These are phyloP conservation scores for Astyanax mexicanus DNA, from an alignment of 2,797 vertebrate genomes.

Conservation along the genomic window DNA sequence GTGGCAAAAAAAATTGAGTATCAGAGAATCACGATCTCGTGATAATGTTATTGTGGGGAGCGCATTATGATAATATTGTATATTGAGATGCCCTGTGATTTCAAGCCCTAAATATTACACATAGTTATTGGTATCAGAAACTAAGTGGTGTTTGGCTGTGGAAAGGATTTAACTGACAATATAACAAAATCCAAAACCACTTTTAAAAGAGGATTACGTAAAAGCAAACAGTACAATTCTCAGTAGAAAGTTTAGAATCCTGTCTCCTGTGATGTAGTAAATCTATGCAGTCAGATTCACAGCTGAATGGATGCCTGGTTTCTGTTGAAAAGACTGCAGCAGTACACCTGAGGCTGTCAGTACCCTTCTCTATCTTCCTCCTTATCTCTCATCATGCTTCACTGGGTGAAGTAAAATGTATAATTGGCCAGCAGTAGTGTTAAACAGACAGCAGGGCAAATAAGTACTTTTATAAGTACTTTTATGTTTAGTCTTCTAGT, in stretches of 20 bases:
- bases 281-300: neutral
- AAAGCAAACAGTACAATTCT: neutral
- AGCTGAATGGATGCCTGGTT: conserved; percentile 4
- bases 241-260: neutral
- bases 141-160: too few species aligned
- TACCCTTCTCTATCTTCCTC: neutral
- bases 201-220: neutral
- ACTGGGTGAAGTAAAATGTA: neutral
- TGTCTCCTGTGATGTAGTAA: neutral
- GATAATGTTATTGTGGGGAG: too few species aligned
- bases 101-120: too few species aligned
- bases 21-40: too few species aligned
- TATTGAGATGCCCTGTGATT: too few species aligned
- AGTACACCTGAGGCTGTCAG: neutral
- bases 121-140: too few species aligned
- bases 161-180: neutral
- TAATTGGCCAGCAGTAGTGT: neutral
- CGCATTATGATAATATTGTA: too few species aligned
- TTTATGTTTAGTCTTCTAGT: too few species aligned
- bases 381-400: neutral
- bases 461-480: too few species aligned
- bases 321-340: neutral
- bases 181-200: neutral
- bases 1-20: too few species aligned
- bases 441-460: too few species aligned